A percentile compares a stretch with the other conserved stretches of the same genome.
These are phyloP conservation scores for Sebastes fasciatus DNA, from an alignment of 2,113 vertebrate species.

Conservation along the genomic window DNA sequence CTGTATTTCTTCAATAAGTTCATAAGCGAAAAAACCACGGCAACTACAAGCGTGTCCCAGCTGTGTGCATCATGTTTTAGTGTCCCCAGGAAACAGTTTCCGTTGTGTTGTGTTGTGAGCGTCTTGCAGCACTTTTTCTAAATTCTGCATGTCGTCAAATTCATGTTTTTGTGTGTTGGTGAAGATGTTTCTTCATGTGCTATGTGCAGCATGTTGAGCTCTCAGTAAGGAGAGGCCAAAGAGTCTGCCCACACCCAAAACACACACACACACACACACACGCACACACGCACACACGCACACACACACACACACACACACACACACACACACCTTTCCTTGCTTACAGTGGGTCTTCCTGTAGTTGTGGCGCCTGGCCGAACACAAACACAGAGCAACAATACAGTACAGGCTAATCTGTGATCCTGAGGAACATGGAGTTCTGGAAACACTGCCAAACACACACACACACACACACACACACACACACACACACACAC, in stretches of 20 bases:
- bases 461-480: conserved; percentile 49
- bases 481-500: conserved; percentile 34
- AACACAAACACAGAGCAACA: conserved; percentile 85
- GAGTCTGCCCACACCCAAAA: conserved; percentile 30
- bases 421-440: conserved; percentile 83
- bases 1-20: not conserved
- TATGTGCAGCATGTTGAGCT: not conserved
- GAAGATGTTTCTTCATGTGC: not conserved
- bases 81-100: no score
- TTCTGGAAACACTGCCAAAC: conserved; percentile 79
- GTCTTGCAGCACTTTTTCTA: no score
- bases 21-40: not conserved
- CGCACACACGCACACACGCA: conserved; percentile 16
- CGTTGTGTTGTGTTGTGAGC: no score
- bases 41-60: not conserved
- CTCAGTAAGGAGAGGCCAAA: conserved; percentile 7
- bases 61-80: not conserved
- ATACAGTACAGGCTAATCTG: conserved; percentile 82
- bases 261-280: conserved; percentile 50
- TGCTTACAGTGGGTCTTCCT: conserved; percentile 82
- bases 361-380: conserved; percentile 75
- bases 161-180: not conserved
- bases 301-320: conserved; percentile 37
- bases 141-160: no score
- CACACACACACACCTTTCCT: conserved; percentile 71